A percentile compares a stretch with the other conserved stretches of the same genome.
Conservation (phyloP, 2,888 invertebrate genomes). For the Tortrix viridana region DNA sequence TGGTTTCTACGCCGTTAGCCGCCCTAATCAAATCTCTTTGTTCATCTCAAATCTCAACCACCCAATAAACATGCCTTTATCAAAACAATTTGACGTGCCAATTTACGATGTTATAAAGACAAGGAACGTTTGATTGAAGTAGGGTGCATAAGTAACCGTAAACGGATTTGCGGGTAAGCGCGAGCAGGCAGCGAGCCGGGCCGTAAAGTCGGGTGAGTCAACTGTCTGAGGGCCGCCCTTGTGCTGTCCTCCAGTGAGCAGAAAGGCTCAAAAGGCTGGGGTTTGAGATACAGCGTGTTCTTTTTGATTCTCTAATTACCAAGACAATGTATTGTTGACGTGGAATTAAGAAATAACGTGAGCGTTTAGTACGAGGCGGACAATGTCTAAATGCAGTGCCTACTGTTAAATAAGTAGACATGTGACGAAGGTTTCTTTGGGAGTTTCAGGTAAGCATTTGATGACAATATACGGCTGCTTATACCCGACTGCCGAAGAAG, state of each 20-base stretch:
- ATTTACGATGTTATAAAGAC: slow-evolving; percentile 9
- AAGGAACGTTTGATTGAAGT: slow-evolving; percentile 26
- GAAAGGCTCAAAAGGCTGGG: slow-evolving; percentile 45
- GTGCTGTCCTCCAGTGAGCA: slow-evolving; percentile 49
- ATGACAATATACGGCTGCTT: too few species aligned
- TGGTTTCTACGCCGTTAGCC: too few species aligned
- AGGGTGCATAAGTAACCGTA: slow-evolving; percentile 30
- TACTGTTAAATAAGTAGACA: too few species aligned
- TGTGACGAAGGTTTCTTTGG: too few species aligned
- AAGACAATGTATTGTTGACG: too few species aligned
- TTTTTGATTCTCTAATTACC: neutral
- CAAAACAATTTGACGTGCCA: slow-evolving; percentile 12
- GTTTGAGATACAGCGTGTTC: slow-evolving; percentile 27
- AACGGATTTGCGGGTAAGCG: slow-evolving; percentile 31
- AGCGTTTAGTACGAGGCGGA: too few species aligned
- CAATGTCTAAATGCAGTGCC: too few species aligned
- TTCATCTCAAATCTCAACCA: neutral
- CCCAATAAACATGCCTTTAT: neutral
- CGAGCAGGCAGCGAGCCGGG: slow-evolving; percentile 15
- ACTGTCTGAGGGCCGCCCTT: slow-evolving; percentile 74
- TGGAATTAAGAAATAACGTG: too few species aligned
- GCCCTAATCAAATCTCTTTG: too few species aligned
- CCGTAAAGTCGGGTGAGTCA: slow-evolving; percentile 59
- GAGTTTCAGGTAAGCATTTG: too few species aligned
- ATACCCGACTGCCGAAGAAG: too few species aligned